phyloP scores from a whole-genome alignment of 2,113 vertebrate genomes.

The Corythaeola cristata region DNA sequence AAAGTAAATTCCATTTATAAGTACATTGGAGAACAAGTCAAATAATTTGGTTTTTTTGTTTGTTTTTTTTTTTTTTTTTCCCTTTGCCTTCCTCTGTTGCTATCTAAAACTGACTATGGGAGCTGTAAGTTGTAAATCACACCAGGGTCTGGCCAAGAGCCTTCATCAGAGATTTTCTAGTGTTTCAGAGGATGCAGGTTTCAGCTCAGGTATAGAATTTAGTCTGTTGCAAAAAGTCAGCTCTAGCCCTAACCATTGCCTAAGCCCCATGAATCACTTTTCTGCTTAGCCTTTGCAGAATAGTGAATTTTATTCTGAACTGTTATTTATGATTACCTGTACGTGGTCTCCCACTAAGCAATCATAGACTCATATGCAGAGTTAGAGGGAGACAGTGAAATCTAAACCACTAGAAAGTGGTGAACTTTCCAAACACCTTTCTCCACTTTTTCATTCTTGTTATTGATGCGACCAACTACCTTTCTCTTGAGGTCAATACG shows the following conservation, averaged over 20 bases:
- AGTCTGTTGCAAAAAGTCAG: not conserved
- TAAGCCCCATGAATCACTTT: not conserved
- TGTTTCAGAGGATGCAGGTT: not conserved
- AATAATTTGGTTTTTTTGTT: not conserved
- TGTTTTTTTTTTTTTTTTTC: not conserved
- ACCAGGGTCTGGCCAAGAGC: not conserved
- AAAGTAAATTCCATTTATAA: slow-evolving; percentile 25
- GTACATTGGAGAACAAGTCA: not conserved
- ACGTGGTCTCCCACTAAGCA: not conserved
- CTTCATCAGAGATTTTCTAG: not conserved
- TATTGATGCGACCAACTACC: not conserved
- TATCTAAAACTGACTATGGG: slow-evolving; percentile 22
- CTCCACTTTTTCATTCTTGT: not conserved
- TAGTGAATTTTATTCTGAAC: not conserved
- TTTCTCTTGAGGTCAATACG: not conserved
- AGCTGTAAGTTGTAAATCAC: not conserved
- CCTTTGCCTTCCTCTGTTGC: not conserved
- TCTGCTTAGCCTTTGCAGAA: not conserved
- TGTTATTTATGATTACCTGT: not conserved
- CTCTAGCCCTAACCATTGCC: not conserved
- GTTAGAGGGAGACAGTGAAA: not conserved
- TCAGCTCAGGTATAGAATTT: not conserved
- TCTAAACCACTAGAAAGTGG: not conserved
- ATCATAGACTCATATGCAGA: not conserved
- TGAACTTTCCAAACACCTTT: slow-evolving; percentile 24